Base-by-base conservation (phyloP, 2,888 invertebrate genomes). In the Chymomyza amoena region DNA sequence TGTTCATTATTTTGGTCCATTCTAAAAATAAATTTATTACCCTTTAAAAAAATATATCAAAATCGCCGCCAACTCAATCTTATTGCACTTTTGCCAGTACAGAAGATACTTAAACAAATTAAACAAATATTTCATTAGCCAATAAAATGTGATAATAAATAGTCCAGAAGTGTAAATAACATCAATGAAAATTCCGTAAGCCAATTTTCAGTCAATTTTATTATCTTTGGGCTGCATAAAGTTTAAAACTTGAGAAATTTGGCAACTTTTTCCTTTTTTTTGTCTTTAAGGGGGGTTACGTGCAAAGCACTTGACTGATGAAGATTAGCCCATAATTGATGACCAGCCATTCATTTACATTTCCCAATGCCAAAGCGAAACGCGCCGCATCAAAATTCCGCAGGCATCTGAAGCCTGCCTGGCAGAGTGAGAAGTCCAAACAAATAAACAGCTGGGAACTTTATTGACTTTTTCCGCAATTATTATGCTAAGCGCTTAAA, bases 251-350 rank as follows among this genome's bases (percentile, higher is more conserved):
- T 45, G 13, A 45, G 39, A 45, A 45, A 2, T 45, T 45, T 13
- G 4, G 13, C 39, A 45, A 45, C 39, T 1, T 45, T 32, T 32
- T 32, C 7, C 5, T 32, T 32, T 32, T 32, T 32, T 45, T 10
- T 45, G 39, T 13, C 39, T 45, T 45, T 13, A 13, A 45, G 7
- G 13, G n/a, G n/a, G 13, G 4, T 45, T 45, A 1, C 13, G 13
- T 4, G 18, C 28, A 39, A 36, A 39, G 20, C 57, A 15, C 70
- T 77, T 79, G 77, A 69, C 72, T 64, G 72, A 81, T 71, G 72
- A 67, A 72, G 79, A 81, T 87, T 79, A 76, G 73, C 79, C 67
- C 45, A 50, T 75, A 81, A 81, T 81, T 69, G 84, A 87, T 87
- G 74, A 74, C 64, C 64, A 28, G 62, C 59, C 77, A 82, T 72